Percentiles rank a stretch among this genome's conserved stretches.
Evolutionary conservation across 2,797 vertebrate genomes (phyloP).

Genomic region (Cygnus olor): DNA sequence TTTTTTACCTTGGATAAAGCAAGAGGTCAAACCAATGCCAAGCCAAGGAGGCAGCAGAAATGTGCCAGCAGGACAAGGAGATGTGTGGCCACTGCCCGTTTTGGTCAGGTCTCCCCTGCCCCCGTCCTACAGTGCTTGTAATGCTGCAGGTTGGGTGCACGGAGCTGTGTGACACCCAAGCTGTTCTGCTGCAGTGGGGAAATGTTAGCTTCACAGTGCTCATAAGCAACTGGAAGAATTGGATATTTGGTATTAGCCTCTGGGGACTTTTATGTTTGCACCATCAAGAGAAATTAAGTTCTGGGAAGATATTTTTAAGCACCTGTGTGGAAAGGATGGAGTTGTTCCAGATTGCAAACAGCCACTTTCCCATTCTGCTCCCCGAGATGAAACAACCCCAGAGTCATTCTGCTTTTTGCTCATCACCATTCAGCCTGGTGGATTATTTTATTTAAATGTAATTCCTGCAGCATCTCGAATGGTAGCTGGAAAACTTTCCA

Average conservation of each 20-base stretch:
- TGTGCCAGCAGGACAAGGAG: background rate
- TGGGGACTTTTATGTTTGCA: background rate
- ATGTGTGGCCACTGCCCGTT: background rate
- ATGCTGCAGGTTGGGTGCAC: background rate
- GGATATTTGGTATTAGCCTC: background rate
- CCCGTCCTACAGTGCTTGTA: too few relatives aligned
- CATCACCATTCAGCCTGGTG: background rate
- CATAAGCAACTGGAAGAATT: background rate
- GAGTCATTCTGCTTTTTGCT: background rate
- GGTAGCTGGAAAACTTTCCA: background rate
- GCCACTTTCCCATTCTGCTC: background rate
- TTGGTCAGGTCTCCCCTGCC: background rate
- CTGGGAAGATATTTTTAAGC: background rate
- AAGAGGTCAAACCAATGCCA: background rate
- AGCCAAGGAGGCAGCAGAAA: background rate
- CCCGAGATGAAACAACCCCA: background rate
- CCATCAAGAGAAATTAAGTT: background rate
- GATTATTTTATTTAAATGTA: slow-evolving; percentile 13
- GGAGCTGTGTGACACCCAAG: rapidly evolving
- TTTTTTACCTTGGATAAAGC: background rate
- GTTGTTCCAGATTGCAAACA: slow-evolving; percentile 16
- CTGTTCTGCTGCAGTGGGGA: background rate
- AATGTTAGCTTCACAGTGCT: background rate
- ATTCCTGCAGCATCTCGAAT: background rate
- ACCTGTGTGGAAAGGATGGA: background rate